These are phyloP conservation scores for Xiphydria camelus DNA, from an alignment of 2,888 invertebrate genomes.

Conservation along the genomic window DNA sequence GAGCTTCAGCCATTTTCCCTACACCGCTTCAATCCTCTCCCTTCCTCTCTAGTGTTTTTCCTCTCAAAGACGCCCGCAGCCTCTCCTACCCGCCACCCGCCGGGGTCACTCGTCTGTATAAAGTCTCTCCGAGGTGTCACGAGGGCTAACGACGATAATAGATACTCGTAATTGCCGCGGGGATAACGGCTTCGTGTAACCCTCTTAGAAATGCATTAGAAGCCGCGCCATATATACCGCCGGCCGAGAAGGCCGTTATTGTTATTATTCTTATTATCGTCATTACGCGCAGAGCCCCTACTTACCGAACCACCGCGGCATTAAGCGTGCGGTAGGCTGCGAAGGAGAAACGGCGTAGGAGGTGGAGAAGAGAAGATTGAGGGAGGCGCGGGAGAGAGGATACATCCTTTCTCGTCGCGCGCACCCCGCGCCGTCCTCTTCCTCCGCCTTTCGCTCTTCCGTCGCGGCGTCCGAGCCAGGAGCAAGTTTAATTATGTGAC, in stretches of 20 bases:
- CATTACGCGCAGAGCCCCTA: background rate
- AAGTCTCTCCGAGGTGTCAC: slow-evolving; percentile 22
- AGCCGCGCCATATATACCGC: no score
- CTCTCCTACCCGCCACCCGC: background rate
- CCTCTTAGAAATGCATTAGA: no score
- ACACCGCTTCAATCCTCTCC: slow-evolving; percentile 15
- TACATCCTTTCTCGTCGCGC: no score
- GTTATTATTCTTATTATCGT: background rate
- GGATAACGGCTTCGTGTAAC: no score
- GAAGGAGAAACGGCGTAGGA: no score
- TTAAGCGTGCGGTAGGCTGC: no score
- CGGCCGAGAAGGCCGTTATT: no score
- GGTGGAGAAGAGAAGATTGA: no score
- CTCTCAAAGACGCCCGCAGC: slow-evolving; percentile 5
- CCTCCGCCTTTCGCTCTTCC: no score
- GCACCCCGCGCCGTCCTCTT: no score
- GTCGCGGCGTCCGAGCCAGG: background rate
- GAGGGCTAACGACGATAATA: slow-evolving; percentile 36
- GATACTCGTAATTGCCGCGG: slow-evolving; percentile 35
- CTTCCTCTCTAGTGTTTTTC: background rate
- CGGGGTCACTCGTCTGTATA: background rate
- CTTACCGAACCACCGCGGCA: no score
- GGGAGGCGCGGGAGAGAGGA: no score
- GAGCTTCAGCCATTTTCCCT: slow-evolving; percentile 18
- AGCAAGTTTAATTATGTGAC: slow-evolving; percentile 6